Conservation (phyloP, 2,113 vertebrate species). For the Penelope pileata region DNA sequence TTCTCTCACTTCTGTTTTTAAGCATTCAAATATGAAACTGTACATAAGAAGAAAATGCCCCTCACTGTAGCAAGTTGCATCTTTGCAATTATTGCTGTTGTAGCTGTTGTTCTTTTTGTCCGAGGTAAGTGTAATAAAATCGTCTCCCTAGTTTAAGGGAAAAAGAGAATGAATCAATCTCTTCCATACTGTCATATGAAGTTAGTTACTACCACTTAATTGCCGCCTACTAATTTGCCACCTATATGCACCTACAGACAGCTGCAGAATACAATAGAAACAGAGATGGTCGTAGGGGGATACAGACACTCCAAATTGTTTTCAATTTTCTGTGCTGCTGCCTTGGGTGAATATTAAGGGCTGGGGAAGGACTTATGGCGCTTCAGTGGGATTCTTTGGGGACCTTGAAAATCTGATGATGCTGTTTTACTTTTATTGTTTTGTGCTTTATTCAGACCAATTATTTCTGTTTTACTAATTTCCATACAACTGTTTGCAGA, state of each 20-base stretch:
- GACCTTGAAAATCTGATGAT: not conserved
- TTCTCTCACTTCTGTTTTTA: conserved; percentile 45
- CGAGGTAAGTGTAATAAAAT: conserved; percentile 65
- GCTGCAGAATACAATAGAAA: not conserved
- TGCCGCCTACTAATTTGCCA: not conserved
- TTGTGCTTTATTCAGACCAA: not conserved
- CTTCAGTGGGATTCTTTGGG: not conserved
- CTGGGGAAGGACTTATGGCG: not conserved
- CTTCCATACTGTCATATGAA: not conserved
- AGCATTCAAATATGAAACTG: conserved; percentile 71
- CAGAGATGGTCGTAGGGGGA: not conserved
- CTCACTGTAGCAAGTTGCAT: conserved; percentile 36
- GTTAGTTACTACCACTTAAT: not conserved
- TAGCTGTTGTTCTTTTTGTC: conserved; percentile 70
- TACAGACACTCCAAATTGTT: not conserved
- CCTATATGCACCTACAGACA: too few species aligned
- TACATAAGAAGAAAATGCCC: conserved; percentile 34
- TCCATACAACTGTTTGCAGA: conserved; percentile 53
- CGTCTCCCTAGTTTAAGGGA: not conserved
- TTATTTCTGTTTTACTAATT: not conserved
- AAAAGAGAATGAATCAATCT: not conserved
- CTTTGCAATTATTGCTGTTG: conserved; percentile 6
- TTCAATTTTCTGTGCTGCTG: not conserved
- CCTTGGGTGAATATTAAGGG: not conserved
- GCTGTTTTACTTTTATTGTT: not conserved